phyloP scores from a whole-genome alignment of 2,888 invertebrate genomes.

The Plusia festucae region DNA sequence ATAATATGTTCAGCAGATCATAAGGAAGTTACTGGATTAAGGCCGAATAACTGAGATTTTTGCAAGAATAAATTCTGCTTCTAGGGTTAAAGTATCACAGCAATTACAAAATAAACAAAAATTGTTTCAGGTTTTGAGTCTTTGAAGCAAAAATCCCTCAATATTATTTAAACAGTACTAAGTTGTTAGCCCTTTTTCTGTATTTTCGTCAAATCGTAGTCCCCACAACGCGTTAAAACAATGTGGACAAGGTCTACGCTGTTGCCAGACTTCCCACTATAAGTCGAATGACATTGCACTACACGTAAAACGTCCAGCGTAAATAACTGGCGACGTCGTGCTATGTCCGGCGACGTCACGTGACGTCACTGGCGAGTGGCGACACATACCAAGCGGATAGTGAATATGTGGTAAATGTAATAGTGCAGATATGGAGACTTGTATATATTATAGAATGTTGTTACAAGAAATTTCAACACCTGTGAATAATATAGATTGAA shows the following conservation, averaged over 20 bases:
- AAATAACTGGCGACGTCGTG: constrained; percentile 20
- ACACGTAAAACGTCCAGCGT: constrained; percentile 16
- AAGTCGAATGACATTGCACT: neutral
- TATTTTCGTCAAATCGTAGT: too few species aligned
- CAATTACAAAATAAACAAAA: too few species aligned
- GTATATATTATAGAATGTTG: neutral
- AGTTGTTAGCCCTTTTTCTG: too few species aligned
- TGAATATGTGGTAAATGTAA: neutral
- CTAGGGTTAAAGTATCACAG: too few species aligned
- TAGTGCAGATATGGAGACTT: neutral
- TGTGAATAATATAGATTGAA: too few species aligned
- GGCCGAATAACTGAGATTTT: too few species aligned
- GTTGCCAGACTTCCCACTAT: constrained; percentile 1
- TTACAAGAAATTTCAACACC: neutral
- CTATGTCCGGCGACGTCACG: constrained; percentile 4
- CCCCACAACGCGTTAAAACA: neutral
- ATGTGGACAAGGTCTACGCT: neutral
- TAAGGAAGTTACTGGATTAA: too few species aligned
- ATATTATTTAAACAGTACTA: neutral
- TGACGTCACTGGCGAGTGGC: neutral
- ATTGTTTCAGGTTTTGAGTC: too few species aligned
- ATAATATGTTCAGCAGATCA: too few species aligned
- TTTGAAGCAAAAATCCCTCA: too few species aligned
- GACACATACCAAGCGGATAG: neutral
- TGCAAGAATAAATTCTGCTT: too few species aligned